A percentile compares a stretch with the other conserved stretches of the same genome.
Evolutionary conservation across 1,140 invertebrate genomes (phyloP).

Genomic region (Penaeus chinensis): DNA sequence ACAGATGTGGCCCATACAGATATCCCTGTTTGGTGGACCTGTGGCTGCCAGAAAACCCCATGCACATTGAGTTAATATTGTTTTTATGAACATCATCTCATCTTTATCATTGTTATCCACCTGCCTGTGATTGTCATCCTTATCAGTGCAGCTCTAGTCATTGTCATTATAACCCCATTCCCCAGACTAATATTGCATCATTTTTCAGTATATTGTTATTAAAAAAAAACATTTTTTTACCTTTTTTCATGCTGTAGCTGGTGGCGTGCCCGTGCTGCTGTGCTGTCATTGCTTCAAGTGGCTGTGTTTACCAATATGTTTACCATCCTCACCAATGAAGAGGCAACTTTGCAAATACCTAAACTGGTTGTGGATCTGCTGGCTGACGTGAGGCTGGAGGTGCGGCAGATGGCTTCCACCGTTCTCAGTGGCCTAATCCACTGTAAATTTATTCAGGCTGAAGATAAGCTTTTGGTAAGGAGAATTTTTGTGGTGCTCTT

Average conservation of each 20-base stretch:
- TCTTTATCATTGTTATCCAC: too few relatives aligned
- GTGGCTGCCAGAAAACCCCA: too few relatives aligned
- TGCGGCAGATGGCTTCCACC: conserved; percentile 82
- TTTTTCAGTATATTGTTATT: neutral
- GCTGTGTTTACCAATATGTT: conserved; percentile 88
- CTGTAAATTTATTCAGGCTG: conserved; percentile 77
- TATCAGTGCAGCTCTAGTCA: too few relatives aligned
- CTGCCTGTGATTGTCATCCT: too few relatives aligned
- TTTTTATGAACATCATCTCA: too few relatives aligned
- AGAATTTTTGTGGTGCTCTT: neutral
- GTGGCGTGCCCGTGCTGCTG: conserved; percentile 82
- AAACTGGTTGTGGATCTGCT: conserved; percentile 76
- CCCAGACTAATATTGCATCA: too few relatives aligned
- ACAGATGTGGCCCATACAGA: too few relatives aligned
- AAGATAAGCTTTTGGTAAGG: conserved; percentile 47
- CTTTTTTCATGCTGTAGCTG: conserved; percentile 69
- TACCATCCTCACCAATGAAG: conserved; percentile 71
- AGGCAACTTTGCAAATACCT: conserved; percentile 67
- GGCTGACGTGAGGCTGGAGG: conserved; percentile 80
- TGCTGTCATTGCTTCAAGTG: conserved; percentile 82
- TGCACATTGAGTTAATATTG: too few relatives aligned
- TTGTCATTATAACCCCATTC: too few relatives aligned
- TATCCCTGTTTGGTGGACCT: too few relatives aligned
- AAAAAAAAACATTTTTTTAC: neutral
- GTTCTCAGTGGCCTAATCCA: conserved; percentile 89